Conservation (phyloP, 2,113 vertebrate genomes). For the Crypturellus undulatus region DNA sequence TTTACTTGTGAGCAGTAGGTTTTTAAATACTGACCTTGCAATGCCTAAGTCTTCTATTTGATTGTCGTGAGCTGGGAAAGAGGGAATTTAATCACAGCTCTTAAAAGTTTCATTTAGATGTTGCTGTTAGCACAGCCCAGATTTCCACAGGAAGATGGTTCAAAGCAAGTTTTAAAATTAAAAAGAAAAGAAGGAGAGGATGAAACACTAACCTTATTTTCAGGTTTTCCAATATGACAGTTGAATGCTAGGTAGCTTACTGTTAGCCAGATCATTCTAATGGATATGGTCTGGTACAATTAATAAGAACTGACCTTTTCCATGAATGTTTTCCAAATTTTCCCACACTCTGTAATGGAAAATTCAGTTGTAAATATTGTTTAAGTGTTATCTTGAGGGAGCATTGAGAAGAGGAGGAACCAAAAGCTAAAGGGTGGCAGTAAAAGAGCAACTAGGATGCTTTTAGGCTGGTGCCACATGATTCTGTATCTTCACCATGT, state of each 20-base stretch:
- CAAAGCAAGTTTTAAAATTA: not conserved
- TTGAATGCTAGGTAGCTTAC: not conserved
- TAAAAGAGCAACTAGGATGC: accelerated
- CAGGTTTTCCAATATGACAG: not conserved
- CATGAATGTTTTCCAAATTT: not conserved
- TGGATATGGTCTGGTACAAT: not conserved
- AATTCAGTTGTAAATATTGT: not conserved
- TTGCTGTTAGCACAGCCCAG: not conserved
- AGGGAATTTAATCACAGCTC: not conserved
- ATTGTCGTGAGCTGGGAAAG: not conserved
- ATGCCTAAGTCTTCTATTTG: not conserved
- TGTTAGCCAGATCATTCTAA: not conserved
- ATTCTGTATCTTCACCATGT: not conserved
- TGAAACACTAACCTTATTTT: not conserved
- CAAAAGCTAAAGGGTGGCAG: not conserved
- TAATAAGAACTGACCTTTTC: not conserved
- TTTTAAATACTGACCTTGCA: not conserved
- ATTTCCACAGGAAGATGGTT: not conserved
- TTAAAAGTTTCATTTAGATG: not conserved
- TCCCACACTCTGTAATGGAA: not conserved
- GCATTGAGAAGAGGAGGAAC: not conserved
- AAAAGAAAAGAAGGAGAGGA: not conserved
- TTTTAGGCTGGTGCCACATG: not conserved
- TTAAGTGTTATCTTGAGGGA: not conserved
- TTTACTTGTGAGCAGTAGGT: not conserved